phyloP scores from a whole-genome alignment of 2,888 invertebrate species.

The Gasteruption jaculator region DNA sequence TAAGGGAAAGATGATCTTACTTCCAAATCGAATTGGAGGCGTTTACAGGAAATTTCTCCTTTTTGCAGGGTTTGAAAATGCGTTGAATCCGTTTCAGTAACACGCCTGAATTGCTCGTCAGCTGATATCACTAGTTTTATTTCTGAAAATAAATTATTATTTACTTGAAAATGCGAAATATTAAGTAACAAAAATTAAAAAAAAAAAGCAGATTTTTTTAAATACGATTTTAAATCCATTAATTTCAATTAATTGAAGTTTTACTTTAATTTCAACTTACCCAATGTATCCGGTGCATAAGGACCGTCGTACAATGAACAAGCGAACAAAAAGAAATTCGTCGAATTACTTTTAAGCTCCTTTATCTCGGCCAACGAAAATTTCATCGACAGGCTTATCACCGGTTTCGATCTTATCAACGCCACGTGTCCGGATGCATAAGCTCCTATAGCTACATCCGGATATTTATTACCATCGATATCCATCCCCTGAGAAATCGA shows the following conservation, averaged over 20 bases:
- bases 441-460: conserved; percentile 48
- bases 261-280: conserved; percentile 26
- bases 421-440: conserved; percentile 47
- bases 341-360: conserved; percentile 25
- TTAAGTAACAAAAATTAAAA: too few species aligned
- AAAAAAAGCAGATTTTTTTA: too few species aligned
- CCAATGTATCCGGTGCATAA: conserved; percentile 25
- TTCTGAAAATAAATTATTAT: too few species aligned
- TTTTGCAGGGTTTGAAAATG: too few species aligned
- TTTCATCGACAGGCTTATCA: conserved; percentile 28
- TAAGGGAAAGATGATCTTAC: too few species aligned
- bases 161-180: too few species aligned
- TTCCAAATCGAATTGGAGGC: too few species aligned
- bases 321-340: conserved; percentile 23
- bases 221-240: too few species aligned
- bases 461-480: conserved; percentile 48
- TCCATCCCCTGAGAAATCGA: conserved; percentile 49
- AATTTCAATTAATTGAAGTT: neutral
- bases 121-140: too few species aligned
- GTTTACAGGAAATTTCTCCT: too few species aligned
- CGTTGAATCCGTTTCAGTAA: too few species aligned
- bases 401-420: conserved; percentile 42
- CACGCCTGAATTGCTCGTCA: too few species aligned
- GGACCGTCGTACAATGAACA: conserved; percentile 31
- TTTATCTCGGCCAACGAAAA: conserved; percentile 16